A percentile compares a stretch with the other conserved stretches of the same genome.
Evolutionary conservation across 2,888 invertebrate species (phyloP).

Genomic region (Belgica antarctica): DNA sequence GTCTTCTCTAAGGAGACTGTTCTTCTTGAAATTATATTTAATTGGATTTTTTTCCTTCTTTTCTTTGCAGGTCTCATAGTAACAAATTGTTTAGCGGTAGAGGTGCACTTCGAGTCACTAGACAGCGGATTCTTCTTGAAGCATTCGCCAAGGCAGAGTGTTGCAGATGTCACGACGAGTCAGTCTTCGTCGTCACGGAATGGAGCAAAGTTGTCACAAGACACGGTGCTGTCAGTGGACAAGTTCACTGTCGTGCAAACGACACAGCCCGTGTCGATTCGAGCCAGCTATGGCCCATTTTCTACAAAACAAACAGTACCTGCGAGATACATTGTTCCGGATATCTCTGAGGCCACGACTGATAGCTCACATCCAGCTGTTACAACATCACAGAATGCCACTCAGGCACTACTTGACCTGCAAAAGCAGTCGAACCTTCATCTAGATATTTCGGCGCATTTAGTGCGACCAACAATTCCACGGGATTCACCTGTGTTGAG

Average conservation of each 20-base stretch:
- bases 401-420: constrained; percentile 60
- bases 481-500: constrained; percentile 88
- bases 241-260: constrained; percentile 90
- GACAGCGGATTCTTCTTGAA: constrained; percentile 88
- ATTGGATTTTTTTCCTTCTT: no score
- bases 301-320: constrained; percentile 93
- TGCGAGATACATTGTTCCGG: constrained; percentile 80
- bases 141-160: constrained; percentile 71
- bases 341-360: constrained; percentile 66
- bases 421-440: constrained; percentile 70
- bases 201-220: constrained; percentile 56
- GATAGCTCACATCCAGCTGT: constrained; percentile 49
- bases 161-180: constrained; percentile 51
- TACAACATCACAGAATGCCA: constrained; percentile 56
- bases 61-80: constrained; percentile 34
- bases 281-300: constrained; percentile 92
- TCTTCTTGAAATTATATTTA: constrained; percentile 1
- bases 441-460: constrained; percentile 88
- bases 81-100: constrained; percentile 57
- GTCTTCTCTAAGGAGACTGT: no score
- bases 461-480: constrained; percentile 82
- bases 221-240: constrained; percentile 76
- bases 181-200: constrained; percentile 48
- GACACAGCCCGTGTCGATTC: constrained; percentile 83
- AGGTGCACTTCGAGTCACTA: constrained; percentile 88